Percentiles rank a stretch among this genome's conserved stretches.
Evolutionary conservation across 2,888 invertebrate genomes (phyloP).

Genomic region (Zaprionus obscuricornis): DNA sequence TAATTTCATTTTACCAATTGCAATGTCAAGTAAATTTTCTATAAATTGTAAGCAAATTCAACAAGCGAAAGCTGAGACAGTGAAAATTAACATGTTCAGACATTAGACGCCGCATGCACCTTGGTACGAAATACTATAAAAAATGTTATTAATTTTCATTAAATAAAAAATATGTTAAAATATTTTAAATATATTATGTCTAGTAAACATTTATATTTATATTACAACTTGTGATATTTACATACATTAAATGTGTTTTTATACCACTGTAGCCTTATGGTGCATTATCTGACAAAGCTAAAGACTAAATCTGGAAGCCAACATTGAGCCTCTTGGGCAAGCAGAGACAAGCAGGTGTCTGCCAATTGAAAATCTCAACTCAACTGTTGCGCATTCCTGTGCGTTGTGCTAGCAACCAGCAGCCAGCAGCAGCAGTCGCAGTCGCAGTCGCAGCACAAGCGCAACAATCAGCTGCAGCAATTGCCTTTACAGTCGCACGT

Average conservation of each 20-base stretch:
- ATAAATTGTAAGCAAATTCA: constrained; percentile 52
- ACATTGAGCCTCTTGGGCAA: no score
- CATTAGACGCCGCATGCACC: constrained; percentile 12
- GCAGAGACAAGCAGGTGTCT: no score
- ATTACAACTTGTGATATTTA: no score
- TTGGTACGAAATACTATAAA: constrained; percentile 2
- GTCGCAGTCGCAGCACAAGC: no score
- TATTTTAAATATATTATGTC: not conserved
- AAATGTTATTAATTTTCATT: not conserved
- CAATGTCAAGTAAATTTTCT: constrained; percentile 62
- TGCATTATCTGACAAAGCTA: no score
- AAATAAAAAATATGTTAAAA: not conserved
- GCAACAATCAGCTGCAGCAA: not conserved
- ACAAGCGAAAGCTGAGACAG: constrained; percentile 55
- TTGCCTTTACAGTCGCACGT: not conserved
- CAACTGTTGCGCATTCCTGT: no score
- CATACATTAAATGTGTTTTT: no score
- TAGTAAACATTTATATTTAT: not conserved
- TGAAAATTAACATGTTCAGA: constrained; percentile 51
- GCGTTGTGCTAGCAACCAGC: no score
- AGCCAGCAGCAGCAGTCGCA: no score
- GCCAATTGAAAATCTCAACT: no score
- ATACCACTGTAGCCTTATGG: no score
- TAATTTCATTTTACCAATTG: constrained; percentile 59
- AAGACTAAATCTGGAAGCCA: no score